A percentile compares a stretch with the other conserved stretches of the same genome.
These are phyloP conservation scores for Chymomyza amoena DNA, from an alignment of 2,888 invertebrate species.

Conservation along the genomic window DNA sequence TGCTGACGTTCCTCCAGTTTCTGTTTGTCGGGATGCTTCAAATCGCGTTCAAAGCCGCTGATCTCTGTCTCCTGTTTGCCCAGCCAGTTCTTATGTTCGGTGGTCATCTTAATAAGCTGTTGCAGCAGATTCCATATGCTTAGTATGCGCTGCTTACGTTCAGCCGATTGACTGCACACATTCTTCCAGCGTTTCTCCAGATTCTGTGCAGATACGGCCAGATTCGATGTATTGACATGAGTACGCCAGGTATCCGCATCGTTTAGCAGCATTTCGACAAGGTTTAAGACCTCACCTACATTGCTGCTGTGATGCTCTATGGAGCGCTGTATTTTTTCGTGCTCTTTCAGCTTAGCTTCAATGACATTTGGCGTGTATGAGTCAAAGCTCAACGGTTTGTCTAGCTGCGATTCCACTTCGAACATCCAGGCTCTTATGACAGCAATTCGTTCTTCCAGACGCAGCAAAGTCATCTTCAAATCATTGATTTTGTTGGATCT, in stretches of 20 bases:
- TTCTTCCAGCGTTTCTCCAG: slow-evolving; percentile 89
- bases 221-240: slow-evolving; percentile 85
- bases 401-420: slow-evolving; percentile 85
- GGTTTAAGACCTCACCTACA: slow-evolving; percentile 88
- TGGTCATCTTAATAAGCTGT: slow-evolving; percentile 81
- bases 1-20: slow-evolving; percentile 82
- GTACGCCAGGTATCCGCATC: slow-evolving; percentile 87
- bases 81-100: slow-evolving; percentile 83
- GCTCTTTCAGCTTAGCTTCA: slow-evolving; percentile 84
- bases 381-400: slow-evolving; percentile 85
- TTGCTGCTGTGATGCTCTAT: slow-evolving; percentile 89
- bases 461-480: slow-evolving; percentile 84
- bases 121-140: slow-evolving; percentile 82
- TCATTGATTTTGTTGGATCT: slow-evolving; percentile 86
- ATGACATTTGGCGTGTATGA: slow-evolving; percentile 83
- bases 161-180: slow-evolving; percentile 86
- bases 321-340: slow-evolving; percentile 86
- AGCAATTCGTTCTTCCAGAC: slow-evolving; percentile 85
- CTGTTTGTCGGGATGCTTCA: slow-evolving; percentile 81
- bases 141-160: slow-evolving; percentile 84
- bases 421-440: slow-evolving; percentile 87
- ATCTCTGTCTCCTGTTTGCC: slow-evolving; percentile 83
- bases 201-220: slow-evolving; percentile 84
- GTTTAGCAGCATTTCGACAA: slow-evolving; percentile 87
- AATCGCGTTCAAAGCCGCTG: slow-evolving; percentile 81